These are phyloP conservation scores for Eulacestoma nigropectus DNA, from an alignment of 2,113 vertebrate genomes.

Conservation along the genomic window DNA sequence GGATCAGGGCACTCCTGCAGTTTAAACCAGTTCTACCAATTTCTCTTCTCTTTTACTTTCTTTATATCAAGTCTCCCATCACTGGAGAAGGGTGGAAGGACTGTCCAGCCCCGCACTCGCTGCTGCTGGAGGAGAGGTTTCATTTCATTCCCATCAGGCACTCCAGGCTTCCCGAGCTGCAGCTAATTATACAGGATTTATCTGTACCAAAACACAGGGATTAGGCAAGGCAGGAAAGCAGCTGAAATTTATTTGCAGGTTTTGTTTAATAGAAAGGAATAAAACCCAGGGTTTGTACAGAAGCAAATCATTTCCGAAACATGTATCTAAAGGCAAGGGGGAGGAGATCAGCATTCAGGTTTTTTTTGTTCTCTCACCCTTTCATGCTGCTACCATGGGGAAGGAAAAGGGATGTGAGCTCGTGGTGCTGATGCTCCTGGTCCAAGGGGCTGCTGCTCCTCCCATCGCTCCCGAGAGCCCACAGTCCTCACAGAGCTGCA, in stretches of 20 bases:
- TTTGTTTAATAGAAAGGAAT: constrained; percentile 62
- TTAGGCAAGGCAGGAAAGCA: constrained; percentile 62
- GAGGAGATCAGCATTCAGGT: background rate
- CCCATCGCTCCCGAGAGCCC: background rate
- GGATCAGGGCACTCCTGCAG: background rate
- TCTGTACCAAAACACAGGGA: constrained; percentile 65
- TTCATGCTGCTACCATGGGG: background rate
- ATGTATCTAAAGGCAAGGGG: background rate
- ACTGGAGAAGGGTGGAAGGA: background rate
- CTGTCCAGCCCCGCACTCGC: fast-evolving
- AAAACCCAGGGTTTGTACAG: constrained; percentile 47
- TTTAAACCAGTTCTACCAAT: background rate
- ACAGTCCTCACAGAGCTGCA: fast-evolving
- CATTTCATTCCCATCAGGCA: constrained; percentile 49
- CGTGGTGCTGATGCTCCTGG: background rate
- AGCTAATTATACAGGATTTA: constrained; percentile 75
- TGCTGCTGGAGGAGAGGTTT: background rate
- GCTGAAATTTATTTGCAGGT: constrained; percentile 60
- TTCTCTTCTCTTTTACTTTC: background rate
- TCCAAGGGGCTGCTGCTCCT: background rate
- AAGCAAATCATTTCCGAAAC: constrained; percentile 58
- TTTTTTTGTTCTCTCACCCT: constrained; percentile 10
- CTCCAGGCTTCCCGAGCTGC: constrained; percentile 42
- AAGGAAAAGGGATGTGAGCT: background rate
- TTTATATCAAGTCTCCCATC: fast-evolving